A percentile compares a stretch with the other conserved stretches of the same genome.
Conservation (phyloP, 2,797 vertebrate species). For the Apodemus agrarius region DNA sequence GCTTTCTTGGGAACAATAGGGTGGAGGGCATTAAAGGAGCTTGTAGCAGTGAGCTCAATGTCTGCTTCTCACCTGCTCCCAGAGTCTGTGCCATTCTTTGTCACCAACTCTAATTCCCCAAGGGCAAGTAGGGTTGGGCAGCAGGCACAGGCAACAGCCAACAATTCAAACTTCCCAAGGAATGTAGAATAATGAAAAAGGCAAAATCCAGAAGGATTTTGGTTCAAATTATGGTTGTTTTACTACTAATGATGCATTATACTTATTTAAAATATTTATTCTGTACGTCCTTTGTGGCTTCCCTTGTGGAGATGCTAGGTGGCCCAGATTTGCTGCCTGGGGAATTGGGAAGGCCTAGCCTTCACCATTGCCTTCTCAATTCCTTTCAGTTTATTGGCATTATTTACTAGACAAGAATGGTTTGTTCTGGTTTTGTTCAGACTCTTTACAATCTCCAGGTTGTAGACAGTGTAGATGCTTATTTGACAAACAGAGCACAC, state of each 20-base stretch:
- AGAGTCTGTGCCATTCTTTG: not conserved
- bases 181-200: not conserved
- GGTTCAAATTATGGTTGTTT: not conserved
- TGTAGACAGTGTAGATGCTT: not conserved
- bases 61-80: not conserved
- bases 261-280: not conserved
- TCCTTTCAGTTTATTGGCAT: not conserved
- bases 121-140: not conserved
- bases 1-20: not conserved
- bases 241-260: not conserved
- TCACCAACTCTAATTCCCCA: not conserved
- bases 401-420: not conserved
- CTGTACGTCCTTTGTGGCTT: not conserved
- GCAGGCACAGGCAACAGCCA: not conserved
- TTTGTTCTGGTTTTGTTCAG: not conserved
- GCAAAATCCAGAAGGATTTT: constrained; percentile 6
- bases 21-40: not conserved
- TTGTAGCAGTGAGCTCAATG: not conserved
- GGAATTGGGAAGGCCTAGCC: not conserved
- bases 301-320: not conserved
- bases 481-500: not conserved
- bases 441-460: not conserved
- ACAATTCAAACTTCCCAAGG: constrained; percentile 29
- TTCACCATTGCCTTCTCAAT: not conserved
- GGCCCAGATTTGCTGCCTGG: not conserved